Evolutionary conservation across 2,113 vertebrate species (phyloP).

Genomic region (Ailurus styani): DNA sequence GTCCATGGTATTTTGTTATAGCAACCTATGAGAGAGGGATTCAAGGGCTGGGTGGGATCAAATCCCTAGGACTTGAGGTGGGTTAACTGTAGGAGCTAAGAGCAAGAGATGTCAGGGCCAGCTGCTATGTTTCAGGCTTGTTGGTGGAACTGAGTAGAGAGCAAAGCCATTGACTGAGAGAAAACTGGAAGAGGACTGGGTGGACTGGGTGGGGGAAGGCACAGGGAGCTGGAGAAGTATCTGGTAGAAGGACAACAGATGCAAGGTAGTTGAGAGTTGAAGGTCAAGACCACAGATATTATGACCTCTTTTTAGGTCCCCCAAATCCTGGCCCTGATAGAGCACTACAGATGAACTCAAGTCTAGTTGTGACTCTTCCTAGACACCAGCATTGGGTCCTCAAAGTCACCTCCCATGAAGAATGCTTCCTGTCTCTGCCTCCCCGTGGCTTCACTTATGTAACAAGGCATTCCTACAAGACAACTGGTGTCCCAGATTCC

Average conservation of each 20-base stretch:
- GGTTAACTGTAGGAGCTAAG: neutral
- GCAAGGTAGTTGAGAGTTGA: neutral
- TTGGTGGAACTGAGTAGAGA: neutral
- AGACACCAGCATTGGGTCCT: constrained; percentile 25
- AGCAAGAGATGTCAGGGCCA: rapidly evolving
- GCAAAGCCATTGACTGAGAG: neutral
- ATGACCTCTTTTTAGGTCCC: neutral
- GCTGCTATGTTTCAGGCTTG: neutral
- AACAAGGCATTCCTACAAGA: neutral
- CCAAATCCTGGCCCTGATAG: neutral
- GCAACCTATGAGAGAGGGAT: neutral
- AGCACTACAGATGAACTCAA: neutral
- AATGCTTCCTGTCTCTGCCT: constrained; percentile 25
- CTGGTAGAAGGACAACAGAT: neutral
- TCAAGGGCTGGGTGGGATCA: neutral
- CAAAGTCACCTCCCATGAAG: neutral
- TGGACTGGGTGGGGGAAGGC: neutral
- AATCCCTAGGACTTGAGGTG: neutral
- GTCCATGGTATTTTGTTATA: neutral
- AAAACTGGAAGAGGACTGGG: neutral
- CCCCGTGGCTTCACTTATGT: constrained; percentile 37
- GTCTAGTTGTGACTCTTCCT: neutral
- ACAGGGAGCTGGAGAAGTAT: neutral
- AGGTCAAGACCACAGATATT: neutral
- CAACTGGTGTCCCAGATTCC: neutral